Base-by-base conservation (phyloP, 2,113 vertebrate species). In the Sander lucioperca region DNA sequence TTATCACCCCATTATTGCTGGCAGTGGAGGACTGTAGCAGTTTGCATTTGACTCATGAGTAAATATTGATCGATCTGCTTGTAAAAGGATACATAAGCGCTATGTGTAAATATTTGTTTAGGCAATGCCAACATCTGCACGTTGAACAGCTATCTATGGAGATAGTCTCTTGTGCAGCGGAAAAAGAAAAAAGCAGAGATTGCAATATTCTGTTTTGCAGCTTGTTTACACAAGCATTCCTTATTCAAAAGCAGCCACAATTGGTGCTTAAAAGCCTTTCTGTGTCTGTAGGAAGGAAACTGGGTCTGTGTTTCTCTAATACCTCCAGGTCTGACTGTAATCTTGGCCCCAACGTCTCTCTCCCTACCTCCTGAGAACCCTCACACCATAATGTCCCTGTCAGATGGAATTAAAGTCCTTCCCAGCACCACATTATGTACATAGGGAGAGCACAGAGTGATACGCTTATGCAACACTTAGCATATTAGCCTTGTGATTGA, bases 31-130 rank as follows among this genome's bases (percentile, higher is more conserved):
- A 82, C 86, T 88, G 86, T 77, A 77, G 58, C 83, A 74, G 86
- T 90, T 92, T 93, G 89, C 81, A 58, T 93, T 94, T 94, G 82
- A 80, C 87, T 89, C 89, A 81, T 85, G 82, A 89, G 90, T 91
- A 91, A 93, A 94, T 93, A 94, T 92, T 91, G 90, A 95, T 94
- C 80, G 83, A 93, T 92, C 85, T 90, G 84, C 78, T 92, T 89
- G 85, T 91, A 83, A 91, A 79, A 89, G 89, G 89, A 94, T 92
- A 91, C 79, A 88, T 84, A 87, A 90, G 78, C 30, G 6, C 77
- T 70, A 79, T 86, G 90, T 80, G 87, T 92, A 92, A 94, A 94
- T 91, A 91, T 94, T 94, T 91, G 84, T 56, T 75, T 39, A 73
- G 74, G 70, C 84, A 63, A 77, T 89, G 83, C 82, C 85, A 91